These are phyloP conservation scores for Eupithecia subumbrata DNA, from an alignment of 2,888 invertebrate genomes.

Conservation along the genomic window DNA sequence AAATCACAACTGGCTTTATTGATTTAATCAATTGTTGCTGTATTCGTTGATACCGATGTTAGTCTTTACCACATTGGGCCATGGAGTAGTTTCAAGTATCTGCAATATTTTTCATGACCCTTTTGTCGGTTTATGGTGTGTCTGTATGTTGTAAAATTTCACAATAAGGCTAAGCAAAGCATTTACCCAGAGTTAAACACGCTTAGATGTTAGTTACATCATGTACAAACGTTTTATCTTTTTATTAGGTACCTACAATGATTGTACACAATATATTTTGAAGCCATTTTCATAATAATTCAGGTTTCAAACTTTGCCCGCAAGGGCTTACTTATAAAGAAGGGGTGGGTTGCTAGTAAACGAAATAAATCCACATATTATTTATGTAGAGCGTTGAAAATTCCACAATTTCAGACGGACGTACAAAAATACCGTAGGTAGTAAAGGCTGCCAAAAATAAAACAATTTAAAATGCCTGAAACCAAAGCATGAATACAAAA, in stretches of 20 bases:
- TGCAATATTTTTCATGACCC: neutral
- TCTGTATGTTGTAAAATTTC: neutral
- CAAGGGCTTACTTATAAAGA: neutral
- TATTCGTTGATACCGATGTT: neutral
- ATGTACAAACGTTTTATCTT: neutral
- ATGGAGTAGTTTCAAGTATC: neutral
- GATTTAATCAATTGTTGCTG: neutral
- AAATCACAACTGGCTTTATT: neutral
- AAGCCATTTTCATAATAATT: neutral
- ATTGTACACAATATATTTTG: neutral
- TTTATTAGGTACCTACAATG: neutral
- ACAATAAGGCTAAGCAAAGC: neutral
- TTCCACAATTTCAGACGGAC: neutral
- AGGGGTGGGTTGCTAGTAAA: neutral
- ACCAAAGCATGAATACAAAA: slow-evolving; percentile 20
- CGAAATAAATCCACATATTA: slow-evolving; percentile 1
- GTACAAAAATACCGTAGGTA: slow-evolving; percentile 8
- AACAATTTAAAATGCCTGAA: slow-evolving; percentile 25
- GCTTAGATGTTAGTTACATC: neutral
- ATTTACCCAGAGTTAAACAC: neutral
- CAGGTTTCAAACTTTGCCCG: neutral
- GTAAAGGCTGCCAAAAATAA: slow-evolving; percentile 16
- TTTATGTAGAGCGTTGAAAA: slow-evolving; percentile 6
- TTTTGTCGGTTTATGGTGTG: neutral
- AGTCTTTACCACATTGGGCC: neutral